Evolutionary conservation across 2,888 invertebrate genomes (phyloP).

Genomic region (Biston betularia): DNA sequence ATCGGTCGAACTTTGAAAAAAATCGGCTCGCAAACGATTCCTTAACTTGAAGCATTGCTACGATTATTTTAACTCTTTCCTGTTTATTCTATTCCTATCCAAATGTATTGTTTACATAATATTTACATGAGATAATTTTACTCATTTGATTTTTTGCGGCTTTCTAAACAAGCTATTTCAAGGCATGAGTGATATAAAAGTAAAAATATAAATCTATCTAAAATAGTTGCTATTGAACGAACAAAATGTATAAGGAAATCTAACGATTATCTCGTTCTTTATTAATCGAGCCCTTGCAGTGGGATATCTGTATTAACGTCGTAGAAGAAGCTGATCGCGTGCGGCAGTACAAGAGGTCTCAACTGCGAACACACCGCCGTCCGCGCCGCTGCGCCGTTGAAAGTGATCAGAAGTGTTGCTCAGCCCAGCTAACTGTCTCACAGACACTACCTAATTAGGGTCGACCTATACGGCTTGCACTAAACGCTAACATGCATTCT

Average conservation of each 20-base stretch:
- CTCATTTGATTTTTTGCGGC: too few relatives aligned
- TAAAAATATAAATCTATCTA: too few relatives aligned
- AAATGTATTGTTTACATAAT: background rate
- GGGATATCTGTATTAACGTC: background rate
- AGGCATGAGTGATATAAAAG: too few relatives aligned
- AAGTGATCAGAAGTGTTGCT: slow-evolving; percentile 10
- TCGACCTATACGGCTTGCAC: slow-evolving; percentile 9
- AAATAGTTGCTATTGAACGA: too few relatives aligned
- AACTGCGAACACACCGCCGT: background rate
- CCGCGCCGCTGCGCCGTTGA: background rate
- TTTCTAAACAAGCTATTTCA: too few relatives aligned
- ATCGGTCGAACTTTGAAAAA: slow-evolving; percentile 75
- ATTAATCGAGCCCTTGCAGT: too few relatives aligned
- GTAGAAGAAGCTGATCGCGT: background rate
- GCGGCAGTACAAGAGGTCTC: background rate
- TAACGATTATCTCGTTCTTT: too few relatives aligned
- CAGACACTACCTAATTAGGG: slow-evolving; percentile 18
- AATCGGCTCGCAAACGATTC: slow-evolving; percentile 35
- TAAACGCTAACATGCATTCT: slow-evolving; percentile 7
- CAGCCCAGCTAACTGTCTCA: slow-evolving; percentile 11
- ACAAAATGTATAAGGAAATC: too few relatives aligned
- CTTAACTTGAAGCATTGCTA: slow-evolving; percentile 47
- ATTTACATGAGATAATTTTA: too few relatives aligned
- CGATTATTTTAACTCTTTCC: slow-evolving; percentile 47
- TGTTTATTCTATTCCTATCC: slow-evolving; percentile 6